A percentile compares a stretch with the other conserved stretches of the same genome.
These are phyloP conservation scores for Sciurus niger DNA, from an alignment of 2,113 vertebrate genomes.

Conservation along the genomic window DNA sequence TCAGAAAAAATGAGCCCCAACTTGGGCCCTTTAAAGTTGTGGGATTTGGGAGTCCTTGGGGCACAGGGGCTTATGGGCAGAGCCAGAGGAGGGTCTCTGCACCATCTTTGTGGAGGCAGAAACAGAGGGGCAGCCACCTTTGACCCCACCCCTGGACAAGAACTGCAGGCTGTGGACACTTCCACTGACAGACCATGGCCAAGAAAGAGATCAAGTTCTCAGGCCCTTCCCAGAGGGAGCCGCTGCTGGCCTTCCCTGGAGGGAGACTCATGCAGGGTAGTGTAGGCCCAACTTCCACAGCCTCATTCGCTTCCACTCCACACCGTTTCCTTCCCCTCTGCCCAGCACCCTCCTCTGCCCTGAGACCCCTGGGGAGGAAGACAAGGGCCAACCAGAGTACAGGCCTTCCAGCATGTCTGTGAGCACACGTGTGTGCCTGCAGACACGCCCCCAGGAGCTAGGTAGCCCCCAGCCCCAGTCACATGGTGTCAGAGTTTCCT, in stretches of 20 bases:
- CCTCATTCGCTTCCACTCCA: background rate
- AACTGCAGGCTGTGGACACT: background rate
- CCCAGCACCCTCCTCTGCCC: background rate
- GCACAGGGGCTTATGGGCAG: background rate
- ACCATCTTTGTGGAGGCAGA: background rate
- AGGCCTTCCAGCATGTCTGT: background rate
- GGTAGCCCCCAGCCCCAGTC: slow-evolving; percentile 62
- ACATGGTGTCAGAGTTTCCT: slow-evolving; percentile 80
- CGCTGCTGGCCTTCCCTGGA: background rate
- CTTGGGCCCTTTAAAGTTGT: background rate
- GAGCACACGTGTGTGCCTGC: background rate
- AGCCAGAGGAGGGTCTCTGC: background rate
- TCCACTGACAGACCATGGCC: background rate
- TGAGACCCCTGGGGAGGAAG: slow-evolving; percentile 34
- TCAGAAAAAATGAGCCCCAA: background rate
- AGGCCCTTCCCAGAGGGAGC: background rate
- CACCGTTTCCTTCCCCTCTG: background rate
- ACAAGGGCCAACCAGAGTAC: background rate
- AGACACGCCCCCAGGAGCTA: background rate
- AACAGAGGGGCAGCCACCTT: background rate
- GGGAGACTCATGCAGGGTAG: background rate
- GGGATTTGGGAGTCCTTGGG: background rate
- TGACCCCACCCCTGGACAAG: slow-evolving; percentile 9
- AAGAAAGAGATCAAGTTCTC: background rate
- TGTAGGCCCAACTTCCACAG: background rate